Evolutionary conservation across 1,140 invertebrate species (phyloP), one percentile per base, ranked within the genome.

Genomic region (Pseudobourletiella spinata): DNA sequence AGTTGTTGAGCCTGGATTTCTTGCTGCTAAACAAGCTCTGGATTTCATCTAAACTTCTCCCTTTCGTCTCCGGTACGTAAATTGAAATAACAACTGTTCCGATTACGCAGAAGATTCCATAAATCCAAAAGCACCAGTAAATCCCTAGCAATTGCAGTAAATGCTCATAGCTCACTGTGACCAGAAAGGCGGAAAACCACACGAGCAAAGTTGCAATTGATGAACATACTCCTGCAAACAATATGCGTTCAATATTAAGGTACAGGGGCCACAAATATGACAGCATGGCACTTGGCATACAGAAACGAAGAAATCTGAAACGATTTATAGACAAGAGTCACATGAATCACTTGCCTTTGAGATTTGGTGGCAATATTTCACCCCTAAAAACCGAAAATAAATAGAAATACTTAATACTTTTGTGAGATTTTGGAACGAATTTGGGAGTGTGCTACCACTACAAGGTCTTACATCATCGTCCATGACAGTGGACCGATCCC

Each of bases 401-500:
- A 48, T 48, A 15, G 20, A 48, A 18, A 48, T 18, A n/a, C 32
- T 11, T 39, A 18, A 48, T 48, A 48, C 22, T 18, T 48, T 48
- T n/a, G 35, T 39, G 84, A 85, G 80, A 91, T 86, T 81, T 69
- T 89, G 86, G 22, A 48, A 48, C 22, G 6, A 48, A 8, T 48
- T 48, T 11, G 6, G 32, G 32, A 39, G 32, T n/a, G 32, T 1
- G 90, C 83, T 68, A 91, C 88, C 67, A 92, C 81, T 74, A 87
- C 83, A 16, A 76, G 80, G 6, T 18, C 44, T 6, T 22, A 48
- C 68, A 86, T 85, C 26, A 94, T 81, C 1, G 88, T 82, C 88
- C 89, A 91, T 0, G 89, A 87, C 14, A 93, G 76, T 0, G 90
- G 88, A 0, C 89, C 89, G 68, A 89, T 85, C 3, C 87, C 87